Conservation (phyloP, 30 jellyfish, hydroid and myxozoan species). For the Turritopsis dohrnii region DNA sequence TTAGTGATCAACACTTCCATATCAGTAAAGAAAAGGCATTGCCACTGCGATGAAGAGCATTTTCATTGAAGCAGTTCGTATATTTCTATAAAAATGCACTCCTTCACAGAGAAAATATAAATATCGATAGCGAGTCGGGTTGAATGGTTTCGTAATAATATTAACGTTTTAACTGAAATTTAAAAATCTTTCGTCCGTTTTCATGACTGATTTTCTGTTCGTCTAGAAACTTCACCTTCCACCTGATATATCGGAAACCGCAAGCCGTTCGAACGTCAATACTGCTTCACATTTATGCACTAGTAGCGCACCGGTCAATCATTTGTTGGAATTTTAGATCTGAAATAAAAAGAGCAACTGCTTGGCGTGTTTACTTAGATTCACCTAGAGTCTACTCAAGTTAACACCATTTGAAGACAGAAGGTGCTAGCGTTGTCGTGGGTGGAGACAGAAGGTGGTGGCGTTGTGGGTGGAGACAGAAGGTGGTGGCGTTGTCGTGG, state of each 20-base stretch:
- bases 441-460: too few relatives aligned
- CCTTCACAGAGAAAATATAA: too few relatives aligned
- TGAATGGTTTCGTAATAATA: background rate
- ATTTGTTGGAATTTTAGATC: conserved; percentile 42
- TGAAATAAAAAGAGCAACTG: background rate
- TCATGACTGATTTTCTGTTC: conserved; percentile 6
- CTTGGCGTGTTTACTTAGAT: too few relatives aligned
- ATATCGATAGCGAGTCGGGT: too few relatives aligned
- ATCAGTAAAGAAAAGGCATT: too few relatives aligned
- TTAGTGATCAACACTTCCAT: too few relatives aligned
- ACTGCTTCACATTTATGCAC: conserved; percentile 45
- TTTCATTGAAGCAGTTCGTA: too few relatives aligned
- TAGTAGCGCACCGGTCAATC: conserved; percentile 18
- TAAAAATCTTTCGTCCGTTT: background rate
- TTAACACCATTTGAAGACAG: background rate
- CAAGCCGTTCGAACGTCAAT: conserved; percentile 45
- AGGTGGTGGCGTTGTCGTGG: too few relatives aligned
- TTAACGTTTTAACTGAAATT: background rate
- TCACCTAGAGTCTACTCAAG: background rate
- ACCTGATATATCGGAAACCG: conserved; percentile 84
- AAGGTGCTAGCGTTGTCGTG: too few relatives aligned
- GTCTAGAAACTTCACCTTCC: conserved; percentile 84
- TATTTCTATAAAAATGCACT: too few relatives aligned
- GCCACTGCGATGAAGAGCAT: too few relatives aligned
- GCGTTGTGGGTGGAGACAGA: too few relatives aligned